phyloP scores from a whole-genome alignment of 37 sponge, comb jelly and placozoan species.

The Cliona cf. orientalis region DNA sequence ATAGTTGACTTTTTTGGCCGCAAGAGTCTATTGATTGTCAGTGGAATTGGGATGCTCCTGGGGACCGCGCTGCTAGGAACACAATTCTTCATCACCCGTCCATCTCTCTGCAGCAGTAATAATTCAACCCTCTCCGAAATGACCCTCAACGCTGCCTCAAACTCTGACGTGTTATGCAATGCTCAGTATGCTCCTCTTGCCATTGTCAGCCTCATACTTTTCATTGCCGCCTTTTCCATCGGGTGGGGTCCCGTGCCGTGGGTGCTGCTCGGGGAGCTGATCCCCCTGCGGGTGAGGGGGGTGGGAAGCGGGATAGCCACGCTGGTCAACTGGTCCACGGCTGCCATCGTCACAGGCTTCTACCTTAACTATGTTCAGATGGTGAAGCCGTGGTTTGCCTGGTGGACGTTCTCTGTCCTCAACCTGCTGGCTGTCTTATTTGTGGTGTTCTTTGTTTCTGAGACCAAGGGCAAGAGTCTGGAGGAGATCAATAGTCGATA shows the following conservation, averaged over 20 bases:
- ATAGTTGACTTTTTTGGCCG: constrained; percentile 70
- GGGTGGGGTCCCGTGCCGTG: constrained; percentile 86
- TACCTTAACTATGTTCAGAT: constrained; percentile 23
- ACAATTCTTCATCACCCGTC: constrained; percentile 28
- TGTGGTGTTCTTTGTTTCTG: constrained; percentile 48
- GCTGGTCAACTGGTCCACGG: constrained; percentile 55
- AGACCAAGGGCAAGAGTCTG: constrained; percentile 63
- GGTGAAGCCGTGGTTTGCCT: constrained; percentile 35
- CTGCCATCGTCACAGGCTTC: constrained; percentile 56
- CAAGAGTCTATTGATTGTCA: constrained; percentile 52
- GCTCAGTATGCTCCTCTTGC: constrained; percentile 42
- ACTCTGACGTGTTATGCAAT: neutral
- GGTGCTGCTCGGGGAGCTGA: constrained; percentile 67
- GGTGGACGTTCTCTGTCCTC: constrained; percentile 62
- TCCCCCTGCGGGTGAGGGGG: constrained; percentile 62
- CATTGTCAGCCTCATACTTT: constrained; percentile 50
- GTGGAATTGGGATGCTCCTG: constrained; percentile 46
- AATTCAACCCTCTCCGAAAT: too few relatives aligned
- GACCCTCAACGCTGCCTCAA: neutral
- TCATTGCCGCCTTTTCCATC: constrained; percentile 52
- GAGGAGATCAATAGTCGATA: constrained; percentile 60
- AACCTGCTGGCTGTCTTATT: constrained; percentile 25
- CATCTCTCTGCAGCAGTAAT: constrained; percentile 7
- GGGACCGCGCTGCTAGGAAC: constrained; percentile 31
- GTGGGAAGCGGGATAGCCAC: constrained; percentile 53